Evolutionary conservation across 2,797 vertebrate species (phyloP), one percentile per base, ranked within the genome.

Genomic region (Darevskia nairensis): DNA sequence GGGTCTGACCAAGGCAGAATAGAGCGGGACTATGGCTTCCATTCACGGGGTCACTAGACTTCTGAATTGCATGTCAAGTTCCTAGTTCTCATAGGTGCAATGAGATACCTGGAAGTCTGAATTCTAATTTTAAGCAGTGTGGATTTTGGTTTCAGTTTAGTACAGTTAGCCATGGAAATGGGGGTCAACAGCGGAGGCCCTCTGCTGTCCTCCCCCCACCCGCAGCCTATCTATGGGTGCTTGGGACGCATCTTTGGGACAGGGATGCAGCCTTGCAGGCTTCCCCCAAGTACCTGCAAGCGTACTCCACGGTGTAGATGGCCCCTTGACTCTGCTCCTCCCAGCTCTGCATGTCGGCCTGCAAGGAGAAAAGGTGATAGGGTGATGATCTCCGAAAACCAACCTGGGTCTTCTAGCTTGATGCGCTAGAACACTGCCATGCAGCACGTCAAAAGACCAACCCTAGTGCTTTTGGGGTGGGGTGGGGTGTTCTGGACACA

Each of bases 291-390:
- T 94, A 99, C 98, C 99, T 99, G 98, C 98, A 98, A 77, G 99
- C 99, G 0, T 99, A 99, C 87, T 99, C 99, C 82, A 99, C 99
- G 0, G 97, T 97, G 94, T 99, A 99, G 92, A 99, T 98, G 44
- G 99, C 98, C 81, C 99, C 99, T 95, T 99, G 99, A 93, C 99
- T 99, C 92, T 99, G 99, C 92, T 99, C 98, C 92, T 99, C 99
- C 98, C 98, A 99, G 89, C 97, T 98, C 96, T 99, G 99, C 99
- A 99, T 99, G 93, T 99, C 98, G 0, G 98, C 98, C 99, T 99
- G 95, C 25, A 46, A 1, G 88, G 87, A 68, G 15, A 17, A 66
- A 17, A 27, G 32, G 87, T 1, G 8, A n/a, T 21, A 39, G 2
- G 89, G 15, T 39, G 50, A 50, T 13, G 3, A 13, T 50, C 50